A percentile compares a stretch with the other conserved stretches of the same genome.
These are phyloP conservation scores for Himantopus leucocephalus DNA, from an alignment of 2,113 vertebrate genomes.

Conservation along the genomic window DNA sequence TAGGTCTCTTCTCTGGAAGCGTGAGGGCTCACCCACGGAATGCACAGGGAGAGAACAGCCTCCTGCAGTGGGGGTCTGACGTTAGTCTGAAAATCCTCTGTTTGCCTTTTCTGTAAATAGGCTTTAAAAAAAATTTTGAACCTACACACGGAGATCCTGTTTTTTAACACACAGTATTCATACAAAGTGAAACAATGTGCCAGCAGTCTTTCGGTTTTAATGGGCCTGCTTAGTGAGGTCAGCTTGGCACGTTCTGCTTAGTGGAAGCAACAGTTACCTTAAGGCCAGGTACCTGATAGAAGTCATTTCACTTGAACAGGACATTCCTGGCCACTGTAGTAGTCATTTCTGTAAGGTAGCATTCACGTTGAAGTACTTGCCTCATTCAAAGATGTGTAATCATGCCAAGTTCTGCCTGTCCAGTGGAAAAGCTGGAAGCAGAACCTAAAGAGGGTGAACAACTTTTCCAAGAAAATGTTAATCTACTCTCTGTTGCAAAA, in stretches of 20 bases:
- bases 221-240: neutral
- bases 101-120: neutral
- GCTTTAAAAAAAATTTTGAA: neutral
- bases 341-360: neutral
- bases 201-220: neutral
- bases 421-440: neutral
- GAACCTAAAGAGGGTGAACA: neutral
- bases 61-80: neutral
- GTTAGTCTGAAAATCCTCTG: neutral
- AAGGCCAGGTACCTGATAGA: neutral
- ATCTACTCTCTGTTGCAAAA: neutral
- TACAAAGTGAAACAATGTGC: neutral
- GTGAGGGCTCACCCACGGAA: neutral
- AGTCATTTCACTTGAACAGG: neutral
- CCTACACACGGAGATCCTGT: neutral
- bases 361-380: neutral
- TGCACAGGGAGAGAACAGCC: neutral
- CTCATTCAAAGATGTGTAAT: neutral
- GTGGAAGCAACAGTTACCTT: neutral
- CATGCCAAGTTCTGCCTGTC: neutral
- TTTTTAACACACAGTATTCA: accelerated
- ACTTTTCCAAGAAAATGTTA: neutral
- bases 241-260: neutral
- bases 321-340: neutral
- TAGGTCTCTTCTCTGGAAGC: neutral